Evolutionary conservation across 2,888 invertebrate species (phyloP), one percentile per base, ranked within the genome.

Genomic region (Sialis fuliginosa): DNA sequence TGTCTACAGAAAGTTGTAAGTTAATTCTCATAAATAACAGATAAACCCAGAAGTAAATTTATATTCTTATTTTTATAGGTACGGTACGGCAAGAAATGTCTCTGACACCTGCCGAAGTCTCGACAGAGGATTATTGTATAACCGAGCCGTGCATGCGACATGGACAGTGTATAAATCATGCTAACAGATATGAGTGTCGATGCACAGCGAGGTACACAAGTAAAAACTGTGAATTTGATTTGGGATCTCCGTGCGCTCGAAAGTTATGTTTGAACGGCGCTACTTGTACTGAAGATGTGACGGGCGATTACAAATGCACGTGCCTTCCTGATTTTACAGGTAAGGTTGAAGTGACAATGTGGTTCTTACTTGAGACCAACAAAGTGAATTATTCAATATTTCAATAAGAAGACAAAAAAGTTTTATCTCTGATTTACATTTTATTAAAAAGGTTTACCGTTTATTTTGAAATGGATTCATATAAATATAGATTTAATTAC

Each of bases 191-290:
- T 65, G 81, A 82, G 60, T 92, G 92, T 65, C 77, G 78, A 60
- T 91, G 91, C 68, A 74, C 80, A 48, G 79, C 86, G 33, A 77
- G 88, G 47, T 91, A 86, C 66, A 77, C 82, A 47, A 90, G 91
- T 54, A 82, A 82, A 68, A 87, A 88, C 67, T 91, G 91, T 67
- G 81, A 89, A 64, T 77, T 79, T 62, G 86, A 87, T 66, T 74
- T 71, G 61, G 86, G 85, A 45, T 74, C 81, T 53, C 82, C 82
- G 0, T 87, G 87, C 60, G 60, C 64, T 40, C 67, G 59, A 48
- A 67, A 64, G 51, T 75, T 81, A 8, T 95, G 93, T 62, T 70
- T 68, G 51, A 81, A 90, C 68, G 75, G 71, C 41, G 90, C 79
- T 6, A 72, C 68, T 33, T 91, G 91, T 61, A 67, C 70, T 45